Base-by-base conservation (phyloP, 2,888 invertebrate species). In the Netelia inedita region DNA sequence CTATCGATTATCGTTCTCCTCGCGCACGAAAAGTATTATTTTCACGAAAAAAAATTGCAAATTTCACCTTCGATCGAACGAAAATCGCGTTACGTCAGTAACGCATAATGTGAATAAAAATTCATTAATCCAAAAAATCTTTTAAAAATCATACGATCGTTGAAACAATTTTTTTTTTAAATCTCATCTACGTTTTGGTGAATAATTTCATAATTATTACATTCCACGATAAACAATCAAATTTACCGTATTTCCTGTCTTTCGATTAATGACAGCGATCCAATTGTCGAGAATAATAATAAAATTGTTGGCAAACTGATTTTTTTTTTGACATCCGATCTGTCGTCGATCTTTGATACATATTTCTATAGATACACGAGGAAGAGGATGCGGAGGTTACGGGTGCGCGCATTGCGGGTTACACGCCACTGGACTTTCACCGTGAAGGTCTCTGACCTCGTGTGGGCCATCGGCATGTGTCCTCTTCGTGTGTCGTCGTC, bases 381-480 rank as follows among this genome's bases (percentile, higher is more conserved):
- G 79, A 82, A 79, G 85, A 71, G 82, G 79, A 79, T 74, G 73
- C 73, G 59, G 59, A 75, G 79, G 74, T 85, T 85, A 85, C 80
- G 76, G 76, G 73, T 84, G 84, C 68, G 72, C 59, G 68, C 73
- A 84, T 81, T 68, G 69, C 74, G 85, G 73, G 79, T 82, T 79
- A 79, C 61, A 72, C 78, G 84, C 80, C 87, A 87, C 89, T 88
- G 87, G 88, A 92, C 92, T 92, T 92, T 92, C 92, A 92, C 92
- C 92, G 75, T 57, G 87, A 88, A 89, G 92, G 92, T 92, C 92
- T 89, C 87, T 90, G 92, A 92, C 91, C 92, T 87, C 88, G 66
- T 69, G 68, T 69, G 19, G 53, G 23, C 65, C 71, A 43, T 72
- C 41, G 65, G 79, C 50, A 53, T 71, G 16, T n/a, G 23, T 6